Evolutionary conservation across 2,113 vertebrate genomes (phyloP).

Genomic region (Geothlypis trichas): DNA sequence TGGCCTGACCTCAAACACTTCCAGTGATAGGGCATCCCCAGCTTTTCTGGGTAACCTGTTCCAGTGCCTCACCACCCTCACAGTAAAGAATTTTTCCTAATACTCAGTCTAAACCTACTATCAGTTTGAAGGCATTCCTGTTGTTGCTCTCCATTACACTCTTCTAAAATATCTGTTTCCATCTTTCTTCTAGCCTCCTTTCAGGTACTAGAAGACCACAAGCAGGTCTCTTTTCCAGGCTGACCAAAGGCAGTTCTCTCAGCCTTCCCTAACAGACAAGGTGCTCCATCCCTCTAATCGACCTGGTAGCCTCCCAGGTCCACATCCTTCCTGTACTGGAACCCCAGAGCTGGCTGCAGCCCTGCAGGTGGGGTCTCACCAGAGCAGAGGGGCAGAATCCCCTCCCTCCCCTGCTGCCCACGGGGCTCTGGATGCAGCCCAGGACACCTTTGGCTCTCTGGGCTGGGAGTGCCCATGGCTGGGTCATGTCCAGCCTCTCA

Average conservation of each 20-base stretch:
- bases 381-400: not conserved
- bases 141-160: not conserved
- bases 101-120: not conserved
- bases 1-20: not conserved
- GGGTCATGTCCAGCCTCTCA: not conserved
- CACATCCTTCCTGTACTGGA: not conserved
- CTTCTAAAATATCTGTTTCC: not conserved
- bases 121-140: not conserved
- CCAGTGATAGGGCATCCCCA: not conserved
- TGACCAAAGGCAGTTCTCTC: not conserved
- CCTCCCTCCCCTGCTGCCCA: not conserved
- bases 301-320: no score
- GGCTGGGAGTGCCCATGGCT: not conserved
- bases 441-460: not conserved
- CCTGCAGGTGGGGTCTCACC: not conserved
- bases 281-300: not conserved
- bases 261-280: not conserved
- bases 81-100: not conserved
- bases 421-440: not conserved
- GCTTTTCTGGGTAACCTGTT: not conserved
- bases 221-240: not conserved
- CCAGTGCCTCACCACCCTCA: not conserved
- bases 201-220: not conserved
- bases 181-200: not conserved
- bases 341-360: not conserved